Evolutionary conservation across 64 coral and sea anemone species (phyloP), one percentile per base, ranked within the genome.

Genomic region (Acropora yongei): DNA sequence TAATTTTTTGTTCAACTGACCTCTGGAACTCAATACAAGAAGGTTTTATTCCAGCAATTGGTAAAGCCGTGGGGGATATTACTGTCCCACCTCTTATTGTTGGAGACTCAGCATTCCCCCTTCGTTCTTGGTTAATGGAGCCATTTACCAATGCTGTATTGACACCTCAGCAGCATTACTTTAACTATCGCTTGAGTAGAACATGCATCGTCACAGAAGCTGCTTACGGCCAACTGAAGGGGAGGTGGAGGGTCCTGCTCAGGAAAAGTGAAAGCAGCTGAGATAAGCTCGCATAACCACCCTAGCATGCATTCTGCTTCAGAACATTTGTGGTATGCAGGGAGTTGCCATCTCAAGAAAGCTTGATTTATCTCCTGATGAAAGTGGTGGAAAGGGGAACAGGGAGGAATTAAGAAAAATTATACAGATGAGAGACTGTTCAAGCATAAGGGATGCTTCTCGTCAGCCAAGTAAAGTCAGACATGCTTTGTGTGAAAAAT

Each of bases 401-500:
- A 18, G 83, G 65, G 83, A 69, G 42, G 43, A 86, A 13, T n/a
- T 90, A 40, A 90, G 77, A 71, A 68, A 91, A 48, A 61, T 91
- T 6, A 49, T 83, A 12, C 67, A 91, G 57, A 91, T 91, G 89
- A 91, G 79, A 80, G 50, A 58, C 50, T 80, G 48, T 30, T 7
- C 48, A 80, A 80, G 78, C 48, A 80, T 80, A 80, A 57, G 78
- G 78, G 78, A 80, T 80, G 50, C 48, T 80, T 80, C 78, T 80
- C 49, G 13, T 53, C 19, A 87, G 71, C 68, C 85, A 87, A 18
- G 20, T 50, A 57, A 57, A 57, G 46, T 87, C 47, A 72, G 47
- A 87, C 67, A 88, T 88, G 86, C 69, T 76, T 68, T 91, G 45
- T 81, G 78, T 77, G 73, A 91, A 82, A 91, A 91, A 75, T 71